These are phyloP conservation scores for Rhinolophus ferrumequinum DNA, from an alignment of 2,113 vertebrate species.

Conservation along the genomic window DNA sequence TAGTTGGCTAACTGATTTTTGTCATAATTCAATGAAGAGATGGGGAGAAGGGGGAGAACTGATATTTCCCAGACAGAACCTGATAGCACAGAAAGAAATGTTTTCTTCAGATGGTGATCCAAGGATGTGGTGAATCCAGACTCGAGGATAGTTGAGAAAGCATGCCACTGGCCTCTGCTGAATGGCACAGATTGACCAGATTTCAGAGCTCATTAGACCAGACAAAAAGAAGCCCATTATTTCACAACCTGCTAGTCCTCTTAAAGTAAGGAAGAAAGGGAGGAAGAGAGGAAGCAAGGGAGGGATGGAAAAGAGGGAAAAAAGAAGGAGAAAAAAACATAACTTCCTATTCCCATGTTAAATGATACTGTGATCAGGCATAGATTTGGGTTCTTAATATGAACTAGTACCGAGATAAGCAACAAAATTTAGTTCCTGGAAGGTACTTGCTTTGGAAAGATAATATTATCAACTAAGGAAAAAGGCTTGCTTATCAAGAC, in stretches of 20 bases:
- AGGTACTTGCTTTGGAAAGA: not conserved
- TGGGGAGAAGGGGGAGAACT: not conserved
- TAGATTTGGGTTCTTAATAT: not conserved
- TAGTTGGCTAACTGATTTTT: not conserved
- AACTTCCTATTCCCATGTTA: not conserved
- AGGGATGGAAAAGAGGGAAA: not conserved
- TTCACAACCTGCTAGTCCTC: not conserved
- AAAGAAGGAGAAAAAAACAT: not conserved
- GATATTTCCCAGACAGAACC: not conserved
- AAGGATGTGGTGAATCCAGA: not conserved
- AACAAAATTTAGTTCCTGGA: not conserved
- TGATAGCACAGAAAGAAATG: slow-evolving; percentile 37
- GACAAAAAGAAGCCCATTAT: slow-evolving; percentile 20
- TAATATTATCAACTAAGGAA: not conserved
- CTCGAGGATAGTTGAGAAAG: not conserved
- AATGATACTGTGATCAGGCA: not conserved
- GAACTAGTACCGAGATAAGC: not conserved
- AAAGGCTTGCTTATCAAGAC: not conserved
- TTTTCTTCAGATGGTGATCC: slow-evolving; percentile 42
- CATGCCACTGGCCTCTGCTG: not conserved
- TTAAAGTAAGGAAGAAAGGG: slow-evolving; percentile 11
- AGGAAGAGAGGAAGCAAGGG: not conserved
- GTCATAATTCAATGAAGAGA: slow-evolving; percentile 7
- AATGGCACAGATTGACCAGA: not conserved
- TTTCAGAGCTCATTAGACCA: slow-evolving; percentile 55